phyloP scores from a whole-genome alignment of 2,797 vertebrate genomes.

The Phylloscopus collybita region DNA sequence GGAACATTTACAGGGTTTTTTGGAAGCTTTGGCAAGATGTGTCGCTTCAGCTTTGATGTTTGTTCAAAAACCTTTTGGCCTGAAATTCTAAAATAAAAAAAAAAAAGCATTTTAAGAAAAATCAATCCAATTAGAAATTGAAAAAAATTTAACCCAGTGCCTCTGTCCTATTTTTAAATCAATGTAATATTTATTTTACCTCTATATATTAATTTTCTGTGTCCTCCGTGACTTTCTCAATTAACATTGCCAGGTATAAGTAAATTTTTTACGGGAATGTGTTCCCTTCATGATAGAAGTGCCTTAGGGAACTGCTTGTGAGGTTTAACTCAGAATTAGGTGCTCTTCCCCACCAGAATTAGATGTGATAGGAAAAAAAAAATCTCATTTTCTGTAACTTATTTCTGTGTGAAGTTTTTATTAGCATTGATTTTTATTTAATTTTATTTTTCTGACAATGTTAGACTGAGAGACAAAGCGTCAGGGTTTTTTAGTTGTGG shows the following conservation, averaged over 20 bases:
- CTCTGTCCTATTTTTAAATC: not conserved
- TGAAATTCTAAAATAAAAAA: not conserved
- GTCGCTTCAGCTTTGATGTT: not conserved
- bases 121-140: not conserved
- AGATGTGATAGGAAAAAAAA: not conserved
- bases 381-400: not conserved
- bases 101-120: not conserved
- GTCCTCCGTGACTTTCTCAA: not conserved
- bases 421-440: not conserved
- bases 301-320: not conserved
- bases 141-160: not conserved
- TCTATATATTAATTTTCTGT: not conserved
- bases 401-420: not conserved
- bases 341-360: not conserved
- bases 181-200: not conserved
- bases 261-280: fast-evolving
- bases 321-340: not conserved
- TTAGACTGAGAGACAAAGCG: fast-evolving
- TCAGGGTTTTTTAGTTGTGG: not conserved
- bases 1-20: not conserved
- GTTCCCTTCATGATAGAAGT: not conserved
- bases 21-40: not conserved
- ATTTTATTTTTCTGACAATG: not conserved
- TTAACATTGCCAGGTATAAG: not conserved
- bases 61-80: not conserved